These are phyloP conservation scores for Alethe castanea DNA, from an alignment of 2,113 vertebrate species.

Conservation along the genomic window DNA sequence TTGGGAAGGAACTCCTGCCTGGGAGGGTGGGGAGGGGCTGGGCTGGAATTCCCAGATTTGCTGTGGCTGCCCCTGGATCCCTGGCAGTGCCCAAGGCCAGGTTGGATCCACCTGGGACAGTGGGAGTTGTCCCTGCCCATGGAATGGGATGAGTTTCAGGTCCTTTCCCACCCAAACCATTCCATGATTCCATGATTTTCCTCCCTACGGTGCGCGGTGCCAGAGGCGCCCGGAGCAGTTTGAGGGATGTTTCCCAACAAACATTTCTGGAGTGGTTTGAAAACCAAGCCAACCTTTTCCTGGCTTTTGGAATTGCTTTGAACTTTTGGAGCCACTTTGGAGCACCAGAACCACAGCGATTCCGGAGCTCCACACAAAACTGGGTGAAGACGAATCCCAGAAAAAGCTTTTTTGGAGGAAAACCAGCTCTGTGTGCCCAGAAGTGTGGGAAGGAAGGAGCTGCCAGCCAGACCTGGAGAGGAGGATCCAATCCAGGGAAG, in stretches of 20 bases:
- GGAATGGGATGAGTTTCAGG: neutral
- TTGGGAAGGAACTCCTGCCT: accelerated
- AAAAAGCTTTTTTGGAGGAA: neutral
- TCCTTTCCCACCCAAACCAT: neutral
- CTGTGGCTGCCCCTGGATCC: too few species aligned
- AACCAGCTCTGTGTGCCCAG: neutral
- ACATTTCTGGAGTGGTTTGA: neutral
- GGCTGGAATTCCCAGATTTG: too few species aligned
- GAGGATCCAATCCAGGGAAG: neutral
- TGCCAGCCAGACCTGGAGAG: neutral
- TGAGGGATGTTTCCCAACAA: neutral
- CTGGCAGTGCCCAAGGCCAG: accelerated
- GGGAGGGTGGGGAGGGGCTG: neutral
- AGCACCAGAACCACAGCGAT: neutral
- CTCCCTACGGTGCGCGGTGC: neutral
- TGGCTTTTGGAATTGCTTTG: neutral
- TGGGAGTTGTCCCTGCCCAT: accelerated
- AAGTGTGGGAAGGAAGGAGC: neutral
- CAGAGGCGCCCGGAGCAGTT: neutral
- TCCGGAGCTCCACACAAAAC: neutral
- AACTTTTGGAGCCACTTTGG: neutral
- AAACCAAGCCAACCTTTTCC: neutral
- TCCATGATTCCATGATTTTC: neutral
- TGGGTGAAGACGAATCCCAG: neutral
- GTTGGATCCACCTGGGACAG: accelerated